A percentile compares a stretch with the other conserved stretches of the same genome.
Conservation (phyloP, 53 echinoderm and acorn worm genomes). For the Patiria pectinifera region DNA sequence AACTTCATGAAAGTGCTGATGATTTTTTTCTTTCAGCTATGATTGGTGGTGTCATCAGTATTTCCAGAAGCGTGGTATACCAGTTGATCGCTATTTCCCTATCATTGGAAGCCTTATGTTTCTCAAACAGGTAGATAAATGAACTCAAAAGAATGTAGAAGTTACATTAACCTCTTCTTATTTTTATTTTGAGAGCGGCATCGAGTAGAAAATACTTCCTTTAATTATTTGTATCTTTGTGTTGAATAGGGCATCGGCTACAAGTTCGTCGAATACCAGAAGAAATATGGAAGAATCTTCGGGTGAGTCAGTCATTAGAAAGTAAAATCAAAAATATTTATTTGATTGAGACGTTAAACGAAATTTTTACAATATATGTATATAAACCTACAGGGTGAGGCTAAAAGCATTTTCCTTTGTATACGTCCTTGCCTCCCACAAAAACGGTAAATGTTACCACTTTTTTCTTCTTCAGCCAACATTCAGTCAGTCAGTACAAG, state of each 20-base stretch:
- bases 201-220: not conserved
- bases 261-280: not conserved
- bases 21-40: constrained; percentile 20
- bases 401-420: no score
- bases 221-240: not conserved
- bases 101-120: constrained; percentile 8
- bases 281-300: constrained; percentile 33
- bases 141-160: not conserved
- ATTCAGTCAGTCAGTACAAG: no score
- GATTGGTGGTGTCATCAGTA: constrained; percentile 60
- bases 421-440: no score
- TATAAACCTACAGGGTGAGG: no score
- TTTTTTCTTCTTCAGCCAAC: no score
- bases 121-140: not conserved
- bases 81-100: not conserved
- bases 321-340: not conserved
- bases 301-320: constrained; percentile 7
- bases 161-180: not conserved
- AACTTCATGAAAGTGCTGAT: not conserved
- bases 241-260: constrained; percentile 1
- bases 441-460: no score
- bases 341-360: not conserved
- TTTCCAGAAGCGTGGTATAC: constrained; percentile 41
- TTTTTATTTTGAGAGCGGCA: not conserved
- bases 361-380: not conserved